Base-by-base conservation (phyloP, 1,140 invertebrate species). In the Parasteatoda tepidariorum region DNA sequence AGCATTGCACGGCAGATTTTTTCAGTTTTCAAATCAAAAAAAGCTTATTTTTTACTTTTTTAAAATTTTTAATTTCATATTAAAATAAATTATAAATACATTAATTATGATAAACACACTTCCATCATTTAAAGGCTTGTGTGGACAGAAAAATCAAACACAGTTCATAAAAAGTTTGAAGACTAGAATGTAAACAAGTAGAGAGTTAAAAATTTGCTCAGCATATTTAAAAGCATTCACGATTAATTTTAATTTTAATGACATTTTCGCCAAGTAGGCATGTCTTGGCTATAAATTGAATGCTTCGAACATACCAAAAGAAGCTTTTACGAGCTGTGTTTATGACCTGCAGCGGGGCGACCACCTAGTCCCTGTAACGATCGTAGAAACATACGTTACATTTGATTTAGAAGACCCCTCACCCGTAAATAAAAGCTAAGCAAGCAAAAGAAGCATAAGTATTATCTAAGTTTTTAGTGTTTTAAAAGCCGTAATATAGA, bases 201-300 rank as follows among this genome's bases (percentile, higher is more conserved):
- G n/a, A n/a, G n/a, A n/a, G n/a, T n/a, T n/a, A n/a, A n/a, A n/a
- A n/a, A n/a, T n/a, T n/a, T n/a, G n/a, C n/a, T n/a, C n/a, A n/a
- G n/a, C n/a, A n/a, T n/a, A n/a, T n/a, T n/a, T n/a, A n/a, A n/a
- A n/a, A n/a, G n/a, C n/a, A n/a, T n/a, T 41, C 38, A 5, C 38
- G 13, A 64, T 11, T 30, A 30, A 28, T 11, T 64, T 64, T 64
- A 64, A 26, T 64, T 64, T 64, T 64, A 64, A 64, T 64, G 61
- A 64, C 11, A 64, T 28, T 28, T 64, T 64, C 30, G 30, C 11
- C 5, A 5, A 59, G 61, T 11, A 30, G 61, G 11, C 15, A n/a
- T 59, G 61, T 28, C 24, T n/a, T 2, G 24, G 61, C 5, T 26
- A 64, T 64, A 64, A 64, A 64, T 64, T 5, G 24, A n/a, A 28